Conservation (phyloP, 2,888 invertebrate genomes). For the Brachyopa scutellaris region DNA sequence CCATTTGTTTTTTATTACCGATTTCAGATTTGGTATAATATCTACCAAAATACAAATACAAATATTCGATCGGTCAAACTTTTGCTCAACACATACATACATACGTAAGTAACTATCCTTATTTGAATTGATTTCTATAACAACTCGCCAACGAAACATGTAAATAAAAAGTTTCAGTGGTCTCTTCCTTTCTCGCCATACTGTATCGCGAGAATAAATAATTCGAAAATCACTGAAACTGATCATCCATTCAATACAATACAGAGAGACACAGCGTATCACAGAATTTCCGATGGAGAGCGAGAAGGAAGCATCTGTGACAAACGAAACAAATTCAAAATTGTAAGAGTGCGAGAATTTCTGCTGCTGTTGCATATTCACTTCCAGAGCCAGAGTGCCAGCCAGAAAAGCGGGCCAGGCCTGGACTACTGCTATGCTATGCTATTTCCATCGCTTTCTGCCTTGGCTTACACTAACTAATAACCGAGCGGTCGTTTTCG, state of each 20-base stretch:
- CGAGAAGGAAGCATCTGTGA: conserved; percentile 11
- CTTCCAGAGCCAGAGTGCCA: too few relatives aligned
- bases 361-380: conserved; percentile 8
- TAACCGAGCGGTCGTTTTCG: conserved; percentile 60
- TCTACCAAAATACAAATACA: too few relatives aligned
- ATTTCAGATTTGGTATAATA: too few relatives aligned
- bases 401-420: too few relatives aligned
- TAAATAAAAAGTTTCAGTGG: too few relatives aligned
- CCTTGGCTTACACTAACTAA: conserved; percentile 40
- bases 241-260: conserved; percentile 11
- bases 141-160: too few relatives aligned
- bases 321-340: conserved; percentile 11
- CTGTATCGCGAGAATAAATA: background rate
- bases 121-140: too few relatives aligned
- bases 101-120: too few relatives aligned
- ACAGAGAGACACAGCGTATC: background rate
- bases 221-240: background rate
- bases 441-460: conserved; percentile 9
- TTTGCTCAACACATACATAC: too few relatives aligned
- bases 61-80: too few relatives aligned
- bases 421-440: background rate
- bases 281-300: background rate
- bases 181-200: background rate
- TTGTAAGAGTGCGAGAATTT: too few relatives aligned
- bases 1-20: too few relatives aligned